Evolutionary conservation across 1,140 invertebrate species (phyloP), one percentile per base, ranked within the genome.

Genomic region (Brachionus calyciflorus): DNA sequence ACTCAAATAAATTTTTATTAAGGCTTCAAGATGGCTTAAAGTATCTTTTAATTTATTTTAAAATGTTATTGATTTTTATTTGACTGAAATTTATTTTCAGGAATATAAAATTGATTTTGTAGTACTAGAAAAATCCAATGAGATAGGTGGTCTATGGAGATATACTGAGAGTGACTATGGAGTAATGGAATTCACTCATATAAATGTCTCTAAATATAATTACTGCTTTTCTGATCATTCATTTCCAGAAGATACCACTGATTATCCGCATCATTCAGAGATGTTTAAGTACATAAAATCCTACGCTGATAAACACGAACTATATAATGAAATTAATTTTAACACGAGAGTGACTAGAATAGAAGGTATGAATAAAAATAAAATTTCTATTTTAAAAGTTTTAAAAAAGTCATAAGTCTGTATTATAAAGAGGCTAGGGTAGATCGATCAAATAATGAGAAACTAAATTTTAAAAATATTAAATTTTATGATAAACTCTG

Each of bases 101-200:
- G 81, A 84, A 44, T 79, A 80, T 55, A 81, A 82, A 17, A 80
- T 83, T 49, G 69, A 80, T 17, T 80, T 82, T 12, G 37, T 76
- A n/a, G 53, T 75, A 24, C 78, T 84, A 14, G 82, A 84, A 63
- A 78, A 80, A 44, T 80, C 81, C 6, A 80, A 79, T 3, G 82
- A 83, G 57, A 80, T 83, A 40, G 83, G 82, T 6, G 83, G 83
- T n/a, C 77, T 84, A 33, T 84, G 83, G 83, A 80, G 78, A 0
- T 84, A 79, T 78, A 79, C 80, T 51, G 82, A 83, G 77, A 76
- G 83, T 78, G 81, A 81, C 26, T 84, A 84, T 79, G 83, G 82
- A 30, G 83, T 84, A 9, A 84, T 84, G 83, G 80, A 80, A 69
- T 84, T 82, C 73, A 84, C 83, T 37, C 82, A 84, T 76, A 84